These are phyloP conservation scores for Panthera uncia DNA, from an alignment of 2,113 vertebrate genomes.

Conservation along the genomic window DNA sequence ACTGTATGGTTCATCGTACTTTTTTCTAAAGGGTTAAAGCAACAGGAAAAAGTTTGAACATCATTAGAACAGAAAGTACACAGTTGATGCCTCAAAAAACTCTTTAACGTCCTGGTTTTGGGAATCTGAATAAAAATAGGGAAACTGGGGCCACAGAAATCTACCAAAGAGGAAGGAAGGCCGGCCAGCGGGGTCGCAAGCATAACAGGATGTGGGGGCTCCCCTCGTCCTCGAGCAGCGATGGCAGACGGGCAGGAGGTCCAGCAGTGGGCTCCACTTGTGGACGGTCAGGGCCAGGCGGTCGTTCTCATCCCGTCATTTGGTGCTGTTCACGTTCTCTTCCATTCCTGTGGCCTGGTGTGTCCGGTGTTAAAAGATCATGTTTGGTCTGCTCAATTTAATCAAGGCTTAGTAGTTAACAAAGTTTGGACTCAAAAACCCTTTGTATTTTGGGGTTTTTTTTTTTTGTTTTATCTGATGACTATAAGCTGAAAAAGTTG, in stretches of 20 bases:
- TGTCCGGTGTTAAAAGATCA: too few relatives aligned
- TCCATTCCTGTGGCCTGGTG: accelerated
- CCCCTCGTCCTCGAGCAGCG: accelerated
- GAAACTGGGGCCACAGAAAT: background rate
- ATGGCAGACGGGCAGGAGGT: accelerated
- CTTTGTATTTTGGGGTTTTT: accelerated
- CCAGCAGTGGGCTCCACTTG: accelerated
- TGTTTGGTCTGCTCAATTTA: background rate
- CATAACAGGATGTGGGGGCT: accelerated
- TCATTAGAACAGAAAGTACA: background rate
- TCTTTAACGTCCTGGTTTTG: background rate
- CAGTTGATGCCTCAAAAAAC: background rate
- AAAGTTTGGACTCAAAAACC: background rate
- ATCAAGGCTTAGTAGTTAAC: background rate
- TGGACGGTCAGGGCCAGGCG: too few relatives aligned
- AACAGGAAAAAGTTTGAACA: accelerated
- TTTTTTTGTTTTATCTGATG: background rate
- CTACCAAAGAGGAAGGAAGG: background rate
- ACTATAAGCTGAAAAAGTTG: background rate
- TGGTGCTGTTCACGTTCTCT: accelerated
- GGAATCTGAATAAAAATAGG: background rate
- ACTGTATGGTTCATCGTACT: accelerated
- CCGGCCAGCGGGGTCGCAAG: accelerated
- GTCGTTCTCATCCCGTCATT: accelerated
- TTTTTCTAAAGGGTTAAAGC: background rate